These are phyloP conservation scores for Listrodromus nycthemerus DNA, from an alignment of 2,888 invertebrate species.

Conservation along the genomic window DNA sequence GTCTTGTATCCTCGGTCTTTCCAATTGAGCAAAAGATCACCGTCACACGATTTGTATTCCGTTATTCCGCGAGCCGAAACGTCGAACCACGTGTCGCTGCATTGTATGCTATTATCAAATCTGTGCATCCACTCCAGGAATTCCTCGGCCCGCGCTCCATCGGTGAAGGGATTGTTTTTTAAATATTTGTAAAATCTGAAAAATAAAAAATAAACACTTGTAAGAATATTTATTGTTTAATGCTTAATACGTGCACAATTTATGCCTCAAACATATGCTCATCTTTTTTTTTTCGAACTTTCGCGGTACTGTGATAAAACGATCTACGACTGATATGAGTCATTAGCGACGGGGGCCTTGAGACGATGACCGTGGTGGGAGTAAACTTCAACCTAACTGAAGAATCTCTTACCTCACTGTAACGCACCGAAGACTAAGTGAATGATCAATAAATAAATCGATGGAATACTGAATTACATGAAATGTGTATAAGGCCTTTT, in stretches of 20 bases:
- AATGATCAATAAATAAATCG: conserved; percentile 7
- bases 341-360: conserved; percentile 57
- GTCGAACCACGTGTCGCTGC: conserved; percentile 88
- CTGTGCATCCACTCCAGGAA: conserved; percentile 88
- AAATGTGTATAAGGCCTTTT: neutral
- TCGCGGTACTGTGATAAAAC: conserved; percentile 44
- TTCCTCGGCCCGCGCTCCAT: conserved; percentile 81
- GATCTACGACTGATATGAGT: conserved; percentile 47
- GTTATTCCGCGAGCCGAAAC: conserved; percentile 88
- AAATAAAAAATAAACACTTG: conserved; percentile 18
- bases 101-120: conserved; percentile 85
- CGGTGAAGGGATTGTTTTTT: conserved; percentile 71
- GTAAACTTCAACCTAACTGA: conserved; percentile 20
- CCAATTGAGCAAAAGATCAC: conserved; percentile 90
- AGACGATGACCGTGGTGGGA: conserved; percentile 43
- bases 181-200: conserved; percentile 75
- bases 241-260: too few relatives aligned
- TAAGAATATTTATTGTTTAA: neutral
- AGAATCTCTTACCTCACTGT: conserved; percentile 12
- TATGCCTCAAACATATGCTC: neutral
- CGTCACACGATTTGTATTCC: conserved; percentile 89
- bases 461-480: conserved; percentile 6
- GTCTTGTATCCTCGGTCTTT: conserved; percentile 89
- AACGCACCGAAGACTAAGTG: conserved; percentile 27
- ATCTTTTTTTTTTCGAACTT: conserved; percentile 48